Evolutionary conservation across 92 coral and sea anemone genomes (phyloP).

Genomic region (Zoanthus sansibaricus): DNA sequence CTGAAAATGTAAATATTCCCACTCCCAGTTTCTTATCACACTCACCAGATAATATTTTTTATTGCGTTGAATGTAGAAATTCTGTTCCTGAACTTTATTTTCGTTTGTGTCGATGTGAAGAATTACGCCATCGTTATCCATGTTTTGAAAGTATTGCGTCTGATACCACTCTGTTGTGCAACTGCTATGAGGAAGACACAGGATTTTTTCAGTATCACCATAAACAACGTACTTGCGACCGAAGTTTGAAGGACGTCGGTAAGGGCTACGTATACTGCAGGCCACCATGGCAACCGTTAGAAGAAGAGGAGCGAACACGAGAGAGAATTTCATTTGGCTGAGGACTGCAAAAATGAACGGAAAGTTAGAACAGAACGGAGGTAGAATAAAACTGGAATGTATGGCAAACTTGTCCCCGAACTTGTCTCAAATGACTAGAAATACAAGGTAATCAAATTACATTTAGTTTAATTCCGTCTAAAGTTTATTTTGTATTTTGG

Average conservation of each 20-base stretch:
- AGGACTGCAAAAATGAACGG: too few species aligned
- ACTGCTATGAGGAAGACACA: neutral
- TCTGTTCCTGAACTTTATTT: neutral
- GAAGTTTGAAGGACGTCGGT: conserved; percentile 8
- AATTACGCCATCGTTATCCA: neutral
- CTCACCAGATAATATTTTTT: neutral
- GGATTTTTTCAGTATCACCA: neutral
- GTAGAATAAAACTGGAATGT: too few species aligned
- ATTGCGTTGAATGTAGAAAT: neutral
- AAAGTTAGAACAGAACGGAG: too few species aligned
- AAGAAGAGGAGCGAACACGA: neutral
- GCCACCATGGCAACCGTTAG: neutral
- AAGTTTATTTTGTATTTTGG: too few species aligned
- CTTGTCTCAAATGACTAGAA: too few species aligned
- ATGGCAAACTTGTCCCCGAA: too few species aligned
- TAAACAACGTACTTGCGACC: conserved; percentile 1
- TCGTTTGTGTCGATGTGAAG: neutral
- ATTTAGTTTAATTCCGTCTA: too few species aligned
- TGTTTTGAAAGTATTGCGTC: conserved; percentile 30
- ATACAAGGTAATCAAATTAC: too few species aligned
- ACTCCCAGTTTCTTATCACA: neutral
- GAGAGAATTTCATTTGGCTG: neutral
- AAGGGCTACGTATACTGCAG: neutral
- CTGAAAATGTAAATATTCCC: too few species aligned
- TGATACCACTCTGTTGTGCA: neutral